phyloP scores from a whole-genome alignment of 1,140 invertebrate species.

The Pogonus chalceus region DNA sequence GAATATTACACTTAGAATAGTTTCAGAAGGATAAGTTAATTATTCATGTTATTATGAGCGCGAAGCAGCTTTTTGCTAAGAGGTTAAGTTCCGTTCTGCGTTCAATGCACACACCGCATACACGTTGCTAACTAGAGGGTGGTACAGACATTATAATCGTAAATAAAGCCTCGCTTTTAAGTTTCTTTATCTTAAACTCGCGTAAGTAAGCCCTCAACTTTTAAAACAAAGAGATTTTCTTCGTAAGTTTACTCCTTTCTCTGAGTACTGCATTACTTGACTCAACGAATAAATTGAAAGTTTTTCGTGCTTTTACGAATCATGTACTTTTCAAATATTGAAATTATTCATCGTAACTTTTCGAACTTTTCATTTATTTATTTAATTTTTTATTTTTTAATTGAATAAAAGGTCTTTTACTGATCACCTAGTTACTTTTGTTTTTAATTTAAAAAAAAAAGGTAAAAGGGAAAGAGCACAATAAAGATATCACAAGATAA shows the following conservation, averaged over 20 bases:
- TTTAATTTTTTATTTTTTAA: too few species aligned
- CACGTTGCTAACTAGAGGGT: neutral
- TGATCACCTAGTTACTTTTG: too few species aligned
- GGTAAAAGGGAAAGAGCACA: too few species aligned
- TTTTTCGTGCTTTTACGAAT: too few species aligned
- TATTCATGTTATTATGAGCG: neutral
- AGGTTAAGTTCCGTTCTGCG: neutral
- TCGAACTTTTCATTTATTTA: too few species aligned
- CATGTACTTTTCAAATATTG: too few species aligned
- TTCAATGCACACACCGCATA: neutral
- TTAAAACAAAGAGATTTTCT: conserved; percentile 6
- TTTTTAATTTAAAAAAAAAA: too few species aligned
- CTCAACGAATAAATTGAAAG: neutral
- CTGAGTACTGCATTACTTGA: neutral
- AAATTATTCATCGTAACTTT: too few species aligned
- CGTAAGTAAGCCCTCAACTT: neutral
- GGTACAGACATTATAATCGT: neutral
- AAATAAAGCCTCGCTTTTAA: conserved; percentile 3
- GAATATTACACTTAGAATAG: neutral
- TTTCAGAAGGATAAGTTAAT: neutral
- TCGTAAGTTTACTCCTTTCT: neutral
- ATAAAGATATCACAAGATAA: too few species aligned
- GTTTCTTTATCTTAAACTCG: conserved; percentile 2
- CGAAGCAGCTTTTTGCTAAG: neutral
- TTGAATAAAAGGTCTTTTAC: too few species aligned